Percentiles rank a stretch among this genome's conserved stretches.
These are phyloP conservation scores for Orientallactaga bullata DNA, from an alignment of 2,113 vertebrate species.

Conservation along the genomic window DNA sequence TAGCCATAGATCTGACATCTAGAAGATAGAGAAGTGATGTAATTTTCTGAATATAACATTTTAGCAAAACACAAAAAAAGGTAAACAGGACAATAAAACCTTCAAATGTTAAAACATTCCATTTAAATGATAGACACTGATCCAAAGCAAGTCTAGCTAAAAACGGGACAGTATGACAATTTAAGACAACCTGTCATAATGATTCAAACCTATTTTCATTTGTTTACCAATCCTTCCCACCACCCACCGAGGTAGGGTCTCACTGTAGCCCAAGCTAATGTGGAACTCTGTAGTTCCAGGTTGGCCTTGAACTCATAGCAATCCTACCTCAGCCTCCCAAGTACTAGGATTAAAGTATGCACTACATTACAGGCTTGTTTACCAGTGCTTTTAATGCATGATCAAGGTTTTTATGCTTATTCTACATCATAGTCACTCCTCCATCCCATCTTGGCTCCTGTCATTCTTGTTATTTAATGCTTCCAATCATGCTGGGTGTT, in stretches of 20 bases:
- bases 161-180: background rate
- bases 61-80: constrained; percentile 58
- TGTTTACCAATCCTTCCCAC: background rate
- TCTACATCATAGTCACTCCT: background rate
- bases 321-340: no score
- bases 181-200: background rate
- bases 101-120: constrained; percentile 46
- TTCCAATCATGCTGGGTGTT: background rate
- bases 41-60: background rate
- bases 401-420: background rate
- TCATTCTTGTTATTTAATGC: background rate
- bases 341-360: background rate
- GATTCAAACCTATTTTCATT: background rate
- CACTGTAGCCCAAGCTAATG: no score
- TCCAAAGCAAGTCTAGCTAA: constrained; percentile 10
- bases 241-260: no score
- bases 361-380: background rate
- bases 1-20: constrained; percentile 20
- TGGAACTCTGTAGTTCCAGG: no score
- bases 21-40: constrained; percentile 22
- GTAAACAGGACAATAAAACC: constrained; percentile 25
- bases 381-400: background rate
- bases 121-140: background rate
- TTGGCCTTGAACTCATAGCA: no score
- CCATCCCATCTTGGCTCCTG: background rate